phyloP scores from a whole-genome alignment of 2,113 vertebrate genomes.

The Saccopteryx leptura region DNA sequence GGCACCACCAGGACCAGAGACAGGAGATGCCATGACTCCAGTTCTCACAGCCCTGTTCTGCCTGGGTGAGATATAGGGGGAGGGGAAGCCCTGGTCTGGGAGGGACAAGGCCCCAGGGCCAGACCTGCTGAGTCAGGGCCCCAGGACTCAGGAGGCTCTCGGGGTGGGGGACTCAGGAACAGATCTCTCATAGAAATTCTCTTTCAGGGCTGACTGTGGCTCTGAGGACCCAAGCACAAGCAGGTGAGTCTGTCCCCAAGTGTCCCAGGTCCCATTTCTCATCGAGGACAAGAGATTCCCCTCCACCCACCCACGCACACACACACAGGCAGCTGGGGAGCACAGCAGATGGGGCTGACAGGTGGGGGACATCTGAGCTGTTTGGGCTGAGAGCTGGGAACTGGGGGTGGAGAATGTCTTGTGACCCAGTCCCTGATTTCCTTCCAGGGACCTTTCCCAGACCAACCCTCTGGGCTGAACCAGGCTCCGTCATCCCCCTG shows the following conservation, averaged over 20 bases:
- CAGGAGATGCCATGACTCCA: not conserved
- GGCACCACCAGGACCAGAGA: fast-evolving
- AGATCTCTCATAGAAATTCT: not conserved
- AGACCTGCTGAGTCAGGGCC: fast-evolving
- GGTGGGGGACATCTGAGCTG: not conserved
- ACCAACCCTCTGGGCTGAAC: not conserved
- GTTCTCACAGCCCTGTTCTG: not conserved
- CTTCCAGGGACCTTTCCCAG: not conserved
- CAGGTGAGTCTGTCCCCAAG: not conserved
- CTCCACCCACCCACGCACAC: too few relatives aligned
- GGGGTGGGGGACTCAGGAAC: not conserved
- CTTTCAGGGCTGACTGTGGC: not conserved
- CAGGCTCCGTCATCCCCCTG: not conserved
- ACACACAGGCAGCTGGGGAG: not conserved
- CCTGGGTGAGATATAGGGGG: not conserved
- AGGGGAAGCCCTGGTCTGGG: not conserved
- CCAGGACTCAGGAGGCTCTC: not conserved
- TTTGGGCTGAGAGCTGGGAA: fast-evolving
- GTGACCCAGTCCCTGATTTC: not conserved
- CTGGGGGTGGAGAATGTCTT: fast-evolving
- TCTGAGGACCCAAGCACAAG: not conserved
- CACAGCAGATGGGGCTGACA: not conserved
- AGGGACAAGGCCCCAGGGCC: not conserved
- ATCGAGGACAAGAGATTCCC: not conserved
- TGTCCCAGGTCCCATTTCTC: not conserved